A percentile compares a stretch with the other conserved stretches of the same genome.
Conservation (phyloP, 2,113 vertebrate species). For the Apistogramma diplotaenia region DNA sequence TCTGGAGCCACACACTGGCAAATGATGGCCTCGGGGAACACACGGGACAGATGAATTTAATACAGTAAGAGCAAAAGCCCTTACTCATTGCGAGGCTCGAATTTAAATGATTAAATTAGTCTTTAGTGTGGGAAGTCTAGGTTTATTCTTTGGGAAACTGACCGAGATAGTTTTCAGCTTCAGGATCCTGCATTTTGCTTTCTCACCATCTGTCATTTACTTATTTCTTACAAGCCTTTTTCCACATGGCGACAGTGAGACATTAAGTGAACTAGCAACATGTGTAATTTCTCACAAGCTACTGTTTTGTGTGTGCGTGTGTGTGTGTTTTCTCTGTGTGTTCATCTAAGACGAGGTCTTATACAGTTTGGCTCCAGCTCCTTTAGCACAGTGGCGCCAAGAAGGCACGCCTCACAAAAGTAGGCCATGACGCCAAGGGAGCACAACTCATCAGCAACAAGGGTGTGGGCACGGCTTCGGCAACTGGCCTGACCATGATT, state of each 20-base stretch:
- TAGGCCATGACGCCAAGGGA: constrained; percentile 35
- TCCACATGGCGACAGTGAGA: neutral
- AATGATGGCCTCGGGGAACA: constrained; percentile 9
- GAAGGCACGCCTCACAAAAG: constrained; percentile 13
- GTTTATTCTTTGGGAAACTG: constrained; percentile 34
- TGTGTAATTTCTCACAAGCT: neutral
- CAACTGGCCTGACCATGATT: neutral
- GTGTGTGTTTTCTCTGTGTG: neutral
- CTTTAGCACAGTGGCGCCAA: constrained; percentile 19
- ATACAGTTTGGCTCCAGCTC: constrained; percentile 16
- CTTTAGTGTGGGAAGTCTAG: neutral
- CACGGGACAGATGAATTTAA: neutral
- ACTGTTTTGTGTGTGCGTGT: neutral
- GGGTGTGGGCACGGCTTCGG: neutral
- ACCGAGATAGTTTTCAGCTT: neutral
- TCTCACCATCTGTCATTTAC: neutral
- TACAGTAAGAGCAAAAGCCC: neutral
- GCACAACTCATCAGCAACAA: constrained; percentile 24
- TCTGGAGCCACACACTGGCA: neutral
- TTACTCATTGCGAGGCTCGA: neutral
- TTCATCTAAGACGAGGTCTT: neutral
- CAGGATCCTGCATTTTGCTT: neutral
- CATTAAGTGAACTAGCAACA: neutral
- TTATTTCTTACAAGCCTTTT: neutral
- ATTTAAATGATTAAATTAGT: constrained; percentile 1